phyloP scores from a whole-genome alignment of 2,113 vertebrate species.

The Macaca mulatta region DNA sequence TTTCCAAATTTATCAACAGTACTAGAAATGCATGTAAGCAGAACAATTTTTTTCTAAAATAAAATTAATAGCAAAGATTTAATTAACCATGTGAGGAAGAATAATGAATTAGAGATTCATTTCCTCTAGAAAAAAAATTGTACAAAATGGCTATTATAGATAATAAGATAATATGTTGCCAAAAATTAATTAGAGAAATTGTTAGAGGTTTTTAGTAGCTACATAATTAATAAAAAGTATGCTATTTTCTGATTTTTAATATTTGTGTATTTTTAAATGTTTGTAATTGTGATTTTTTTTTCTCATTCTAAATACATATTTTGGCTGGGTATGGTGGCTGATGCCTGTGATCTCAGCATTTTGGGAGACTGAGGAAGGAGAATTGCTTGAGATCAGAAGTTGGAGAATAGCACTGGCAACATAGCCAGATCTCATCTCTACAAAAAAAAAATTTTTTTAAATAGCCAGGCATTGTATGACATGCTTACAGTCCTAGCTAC shows the following conservation, averaged over 20 bases:
- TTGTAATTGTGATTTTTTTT: background rate
- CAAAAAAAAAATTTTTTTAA: too few relatives aligned
- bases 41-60: background rate
- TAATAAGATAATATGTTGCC: background rate
- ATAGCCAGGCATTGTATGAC: too few relatives aligned
- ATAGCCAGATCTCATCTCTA: too few relatives aligned
- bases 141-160: background rate
- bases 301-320: background rate
- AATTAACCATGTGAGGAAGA: background rate
- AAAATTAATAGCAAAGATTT: background rate
- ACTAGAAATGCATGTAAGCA: background rate
- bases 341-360: too few relatives aligned
- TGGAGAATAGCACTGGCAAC: too few relatives aligned
- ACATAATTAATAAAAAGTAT: background rate
- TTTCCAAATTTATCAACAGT: background rate
- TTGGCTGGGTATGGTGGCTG: too few relatives aligned
- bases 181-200: background rate
- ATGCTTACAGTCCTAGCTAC: too few relatives aligned
- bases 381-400: too few relatives aligned
- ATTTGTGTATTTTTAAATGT: background rate
- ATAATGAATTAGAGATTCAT: background rate
- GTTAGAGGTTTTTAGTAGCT: background rate
- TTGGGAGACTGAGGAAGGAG: too few relatives aligned
- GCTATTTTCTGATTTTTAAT: background rate
- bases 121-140: background rate